phyloP scores from a whole-genome alignment of 2,797 vertebrate genomes.

The Amblyraja radiata region DNA sequence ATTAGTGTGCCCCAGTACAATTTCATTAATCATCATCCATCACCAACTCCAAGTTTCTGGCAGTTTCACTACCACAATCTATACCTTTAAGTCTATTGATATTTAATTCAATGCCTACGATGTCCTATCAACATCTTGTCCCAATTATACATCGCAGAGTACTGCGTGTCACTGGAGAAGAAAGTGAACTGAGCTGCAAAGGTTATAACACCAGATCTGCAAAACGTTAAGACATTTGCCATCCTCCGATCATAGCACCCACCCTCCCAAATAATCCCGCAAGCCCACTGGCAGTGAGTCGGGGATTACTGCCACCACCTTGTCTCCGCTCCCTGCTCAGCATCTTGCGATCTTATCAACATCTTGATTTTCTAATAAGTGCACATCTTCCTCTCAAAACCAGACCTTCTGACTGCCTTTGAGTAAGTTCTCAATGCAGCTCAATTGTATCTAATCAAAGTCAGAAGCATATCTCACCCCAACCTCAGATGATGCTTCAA shows the following conservation, averaged over 20 bases:
- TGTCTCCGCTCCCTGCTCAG: too few relatives aligned
- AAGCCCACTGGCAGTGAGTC: too few relatives aligned
- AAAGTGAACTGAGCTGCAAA: too few relatives aligned
- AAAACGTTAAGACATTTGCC: too few relatives aligned
- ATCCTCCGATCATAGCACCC: too few relatives aligned
- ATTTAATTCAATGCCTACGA: background rate
- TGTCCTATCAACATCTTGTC: background rate
- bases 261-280: too few relatives aligned
- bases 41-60: background rate
- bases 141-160: too few relatives aligned
- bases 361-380: background rate
- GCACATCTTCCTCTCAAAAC: background rate
- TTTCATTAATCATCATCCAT: background rate
- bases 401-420: background rate
- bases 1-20: background rate
- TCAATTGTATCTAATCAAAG: background rate
- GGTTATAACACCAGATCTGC: too few relatives aligned
- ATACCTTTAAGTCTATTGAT: background rate
- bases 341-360: background rate
- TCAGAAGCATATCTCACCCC: background rate
- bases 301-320: too few relatives aligned
- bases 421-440: background rate
- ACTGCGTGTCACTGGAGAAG: too few relatives aligned
- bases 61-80: background rate
- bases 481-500: too few relatives aligned